Base-by-base conservation (phyloP, 2,797 vertebrate genomes). In the Calcarius lapponicus region DNA sequence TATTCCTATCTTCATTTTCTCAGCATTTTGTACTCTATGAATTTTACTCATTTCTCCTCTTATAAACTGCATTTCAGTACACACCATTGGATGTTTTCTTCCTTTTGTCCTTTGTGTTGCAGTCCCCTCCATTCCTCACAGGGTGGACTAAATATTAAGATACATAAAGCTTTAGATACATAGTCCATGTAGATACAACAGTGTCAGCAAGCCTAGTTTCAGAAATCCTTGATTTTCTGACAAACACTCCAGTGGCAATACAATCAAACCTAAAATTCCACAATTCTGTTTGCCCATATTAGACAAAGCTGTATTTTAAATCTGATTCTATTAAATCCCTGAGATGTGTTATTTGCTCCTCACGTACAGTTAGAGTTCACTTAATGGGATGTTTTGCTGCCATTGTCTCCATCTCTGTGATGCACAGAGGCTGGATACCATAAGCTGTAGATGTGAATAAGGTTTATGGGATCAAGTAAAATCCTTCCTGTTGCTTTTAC, bases 261-360 rank as follows among this genome's bases (percentile, higher is more conserved):
- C 15, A 90, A 54, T 34, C 8, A 84, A 62, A 47, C 6, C 29
- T 64, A 67, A 75, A 62, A 86, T 57, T 48, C 53, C 19, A 31
- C 7, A 60, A 8, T 4, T 75, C 43, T 5, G 0, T 51, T 81
- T 34, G 2, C 9, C 8, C 0, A 0, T 36, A 16, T 29, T 66
- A 67, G 45, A 67, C 20, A 73, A 86, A 74, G 2, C 1, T 47
- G 38, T 40, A 13, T 86, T 84, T 64, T 56, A 79, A 64, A 84
- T 60, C 31, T 71, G 53, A 64, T 62, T 21, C 32, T 66, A 0
- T 61, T 73, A 47, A 83, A 62, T n/a, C 11, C 36, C 40, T 38
- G 43, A 83, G 11, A 15, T 34, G n/a, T 8, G 18, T 34, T 29
- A 15, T 62, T 75, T 48, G 2, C 2, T 72, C 20, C 7, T 11